Conservation (phyloP, 2,888 invertebrate genomes). For the Agriopis aurantiaria region DNA sequence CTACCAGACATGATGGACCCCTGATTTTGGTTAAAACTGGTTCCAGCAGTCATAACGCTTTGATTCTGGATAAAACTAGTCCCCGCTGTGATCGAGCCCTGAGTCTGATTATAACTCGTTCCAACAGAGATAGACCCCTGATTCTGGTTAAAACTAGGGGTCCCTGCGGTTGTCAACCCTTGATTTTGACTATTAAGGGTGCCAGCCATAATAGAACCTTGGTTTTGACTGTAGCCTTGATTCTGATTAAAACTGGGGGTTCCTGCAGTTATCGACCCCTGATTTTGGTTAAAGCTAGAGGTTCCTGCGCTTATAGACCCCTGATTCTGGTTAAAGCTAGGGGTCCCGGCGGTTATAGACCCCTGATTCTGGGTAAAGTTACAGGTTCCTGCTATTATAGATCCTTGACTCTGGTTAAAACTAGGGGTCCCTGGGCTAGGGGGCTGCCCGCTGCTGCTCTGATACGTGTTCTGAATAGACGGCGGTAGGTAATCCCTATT, state of each 20-base stretch:
- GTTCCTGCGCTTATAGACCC: constrained; percentile 34
- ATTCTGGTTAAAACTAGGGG: constrained; percentile 12
- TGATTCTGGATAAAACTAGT: constrained; percentile 22
- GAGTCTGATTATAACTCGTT: constrained; percentile 24
- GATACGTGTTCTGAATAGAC: constrained; percentile 81
- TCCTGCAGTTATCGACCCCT: constrained; percentile 33
- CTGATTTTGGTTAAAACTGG: constrained; percentile 44
- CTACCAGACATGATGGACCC: constrained; percentile 30
- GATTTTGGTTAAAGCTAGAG: constrained; percentile 38
- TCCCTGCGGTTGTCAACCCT: constrained; percentile 23
- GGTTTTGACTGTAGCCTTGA: constrained; percentile 35
- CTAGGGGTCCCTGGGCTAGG: constrained; percentile 44
- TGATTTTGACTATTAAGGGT: constrained; percentile 23
- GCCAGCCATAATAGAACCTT: constrained; percentile 36
- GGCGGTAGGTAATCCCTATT: constrained; percentile 92
- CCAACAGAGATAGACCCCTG: constrained; percentile 33
- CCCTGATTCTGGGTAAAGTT: constrained; percentile 26
- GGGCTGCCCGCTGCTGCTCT: constrained; percentile 48
- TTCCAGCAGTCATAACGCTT: constrained; percentile 21
- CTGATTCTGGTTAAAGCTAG: constrained; percentile 20
- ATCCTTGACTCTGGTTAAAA: constrained; percentile 34
- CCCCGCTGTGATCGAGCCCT: constrained; percentile 23
- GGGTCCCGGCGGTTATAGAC: constrained; percentile 14
- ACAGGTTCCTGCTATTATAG: constrained; percentile 30
- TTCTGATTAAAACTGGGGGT: constrained; percentile 22